Evolutionary conservation across 2,888 invertebrate species (phyloP).

Genomic region (Crepidodera aurea): DNA sequence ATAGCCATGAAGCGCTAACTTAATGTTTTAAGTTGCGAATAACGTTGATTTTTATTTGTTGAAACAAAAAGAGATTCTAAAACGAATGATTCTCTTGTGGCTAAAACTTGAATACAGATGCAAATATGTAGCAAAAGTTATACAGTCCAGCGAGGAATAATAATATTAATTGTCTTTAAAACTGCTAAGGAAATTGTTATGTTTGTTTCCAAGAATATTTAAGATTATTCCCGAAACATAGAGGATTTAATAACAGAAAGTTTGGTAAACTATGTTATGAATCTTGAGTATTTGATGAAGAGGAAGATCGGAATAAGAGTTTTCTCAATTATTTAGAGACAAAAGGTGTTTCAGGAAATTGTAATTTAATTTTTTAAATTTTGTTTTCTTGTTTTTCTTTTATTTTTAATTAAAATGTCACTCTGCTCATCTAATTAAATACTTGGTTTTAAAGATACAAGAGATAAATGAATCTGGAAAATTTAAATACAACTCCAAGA

Average conservation of each 20-base stretch:
- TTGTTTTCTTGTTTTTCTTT: not conserved
- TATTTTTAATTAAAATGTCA: not conserved
- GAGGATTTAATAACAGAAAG: slow-evolving; percentile 6
- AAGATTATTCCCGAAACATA: not conserved
- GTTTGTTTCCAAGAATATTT: slow-evolving; percentile 15
- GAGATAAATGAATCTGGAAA: too few species aligned
- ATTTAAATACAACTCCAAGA: too few species aligned
- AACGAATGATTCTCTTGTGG: slow-evolving; percentile 9
- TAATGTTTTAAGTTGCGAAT: not conserved
- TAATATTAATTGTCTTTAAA: slow-evolving; percentile 9
- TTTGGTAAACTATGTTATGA: slow-evolving; percentile 3
- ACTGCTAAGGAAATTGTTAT: not conserved
- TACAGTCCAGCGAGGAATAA: slow-evolving; percentile 15
- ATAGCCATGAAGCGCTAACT: too few species aligned
- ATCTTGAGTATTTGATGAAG: not conserved
- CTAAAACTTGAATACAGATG: not conserved
- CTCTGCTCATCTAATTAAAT: not conserved
- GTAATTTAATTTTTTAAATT: too few species aligned
- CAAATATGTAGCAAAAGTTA: slow-evolving; percentile 12
- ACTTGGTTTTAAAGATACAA: too few species aligned
- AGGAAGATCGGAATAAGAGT: not conserved
- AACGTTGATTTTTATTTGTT: not conserved
- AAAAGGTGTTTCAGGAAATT: too few species aligned
- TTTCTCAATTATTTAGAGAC: too few species aligned
- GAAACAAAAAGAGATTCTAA: not conserved